phyloP scores from a whole-genome alignment of 2,113 vertebrate species.

The Saguinus midas region DNA sequence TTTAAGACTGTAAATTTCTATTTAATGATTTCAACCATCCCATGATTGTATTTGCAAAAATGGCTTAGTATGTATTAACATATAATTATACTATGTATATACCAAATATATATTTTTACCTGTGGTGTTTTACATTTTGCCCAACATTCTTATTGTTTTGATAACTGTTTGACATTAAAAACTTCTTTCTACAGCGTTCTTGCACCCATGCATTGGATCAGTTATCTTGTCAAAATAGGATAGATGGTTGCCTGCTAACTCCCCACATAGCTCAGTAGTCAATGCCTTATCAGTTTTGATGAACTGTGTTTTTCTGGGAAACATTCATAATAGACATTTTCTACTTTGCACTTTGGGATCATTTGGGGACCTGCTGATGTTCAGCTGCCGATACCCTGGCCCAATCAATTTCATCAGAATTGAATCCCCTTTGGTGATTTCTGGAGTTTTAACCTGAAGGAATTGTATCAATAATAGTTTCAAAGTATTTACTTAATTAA shows the following conservation, averaged over 20 bases:
- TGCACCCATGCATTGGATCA: neutral
- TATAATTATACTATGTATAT: neutral
- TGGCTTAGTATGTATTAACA: neutral
- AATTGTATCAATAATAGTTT: neutral
- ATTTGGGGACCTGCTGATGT: neutral
- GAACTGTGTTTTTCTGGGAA: neutral
- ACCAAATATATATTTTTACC: neutral
- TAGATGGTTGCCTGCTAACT: neutral
- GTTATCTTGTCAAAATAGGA: neutral
- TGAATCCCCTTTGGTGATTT: neutral
- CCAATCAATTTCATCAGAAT: neutral
- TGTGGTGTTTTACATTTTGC: neutral
- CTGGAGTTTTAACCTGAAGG: neutral
- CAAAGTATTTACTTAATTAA: neutral
- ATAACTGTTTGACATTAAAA: neutral
- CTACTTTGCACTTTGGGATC: neutral
- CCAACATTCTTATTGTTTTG: neutral
- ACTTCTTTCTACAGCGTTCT: neutral
- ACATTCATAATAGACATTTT: neutral
- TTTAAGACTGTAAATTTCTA: neutral
- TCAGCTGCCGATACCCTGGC: neutral
- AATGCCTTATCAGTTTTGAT: neutral
- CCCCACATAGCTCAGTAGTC: neutral
- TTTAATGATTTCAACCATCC: neutral
- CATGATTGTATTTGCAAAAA: neutral